Conservation (phyloP, 2,797 vertebrate genomes). For the Phataginus tricuspis region DNA sequence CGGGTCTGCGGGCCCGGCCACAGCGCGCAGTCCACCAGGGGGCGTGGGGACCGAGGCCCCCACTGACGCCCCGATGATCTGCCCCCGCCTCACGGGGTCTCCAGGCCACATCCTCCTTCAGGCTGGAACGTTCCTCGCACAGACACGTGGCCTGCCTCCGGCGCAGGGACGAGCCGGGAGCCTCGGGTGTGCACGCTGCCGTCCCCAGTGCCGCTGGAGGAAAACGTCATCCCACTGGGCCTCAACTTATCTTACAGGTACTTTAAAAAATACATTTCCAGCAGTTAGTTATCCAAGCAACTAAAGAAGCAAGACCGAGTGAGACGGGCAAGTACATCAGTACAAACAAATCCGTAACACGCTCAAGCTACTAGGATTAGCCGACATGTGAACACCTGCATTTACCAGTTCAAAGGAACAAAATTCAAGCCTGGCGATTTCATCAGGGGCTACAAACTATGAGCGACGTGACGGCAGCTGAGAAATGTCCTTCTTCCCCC, state of each 20-base stretch:
- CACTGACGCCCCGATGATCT: too few relatives aligned
- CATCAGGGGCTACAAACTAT: neutral
- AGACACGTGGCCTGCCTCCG: too few relatives aligned
- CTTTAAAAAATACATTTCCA: conserved; percentile 1
- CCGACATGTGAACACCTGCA: neutral
- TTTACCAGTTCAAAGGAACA: neutral
- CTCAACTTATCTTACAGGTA: neutral
- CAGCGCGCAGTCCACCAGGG: too few relatives aligned
- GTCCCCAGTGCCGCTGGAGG: neutral
- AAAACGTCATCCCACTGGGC: neutral
- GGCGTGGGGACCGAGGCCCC: too few relatives aligned
- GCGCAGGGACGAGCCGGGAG: neutral
- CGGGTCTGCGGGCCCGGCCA: too few relatives aligned
- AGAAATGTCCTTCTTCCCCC: neutral
- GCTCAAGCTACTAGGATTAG: neutral
- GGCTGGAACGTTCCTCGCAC: too few relatives aligned
- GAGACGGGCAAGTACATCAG: neutral
- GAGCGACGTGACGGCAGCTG: neutral
- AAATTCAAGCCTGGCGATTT: neutral
- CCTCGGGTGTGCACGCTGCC: neutral
- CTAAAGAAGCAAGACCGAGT: neutral
- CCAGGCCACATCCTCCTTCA: too few relatives aligned
- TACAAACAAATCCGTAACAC: neutral
- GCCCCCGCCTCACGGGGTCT: too few relatives aligned
- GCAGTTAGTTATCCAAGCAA: neutral